Base-by-base conservation (phyloP, 2,888 invertebrate genomes). In the Machimus rusticus region DNA sequence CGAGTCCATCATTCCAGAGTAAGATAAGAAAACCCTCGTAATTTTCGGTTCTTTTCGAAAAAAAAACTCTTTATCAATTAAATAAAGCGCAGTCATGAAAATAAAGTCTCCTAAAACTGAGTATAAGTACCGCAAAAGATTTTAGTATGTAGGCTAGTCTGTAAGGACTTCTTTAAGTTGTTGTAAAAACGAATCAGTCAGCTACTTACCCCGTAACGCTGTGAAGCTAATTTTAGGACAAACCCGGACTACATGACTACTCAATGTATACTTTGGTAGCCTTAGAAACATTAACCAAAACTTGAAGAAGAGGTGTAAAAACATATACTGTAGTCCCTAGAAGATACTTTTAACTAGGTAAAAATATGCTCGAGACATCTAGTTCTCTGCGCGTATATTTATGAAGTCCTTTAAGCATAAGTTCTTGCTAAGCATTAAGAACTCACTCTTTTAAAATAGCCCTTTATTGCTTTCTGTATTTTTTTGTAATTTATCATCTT, bases 1-100 rank as follows among this genome's bases (percentile, higher is more conserved):
- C 86, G 89, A 89, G 66, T 89, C 88, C 78, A 86, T 87, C 89
- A 89, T 90, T 89, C 89, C 89, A 89, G 89, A 89, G 87, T 88
- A 88, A 66, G 57, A 84, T 82, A 57, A 78, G 23, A 78, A 6
- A 78, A n/a, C 19, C 23, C 28, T 46, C 39, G n/a, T 82, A 39
- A n/a, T 37, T 76, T 37, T 37, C 76, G 19, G 9, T 37, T 76
- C 39, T 37, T 76, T 34, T 34, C 19, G 23, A 82, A 74, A 16
- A 46, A n/a, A 39, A 43, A 37, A 31, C 37, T 23, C 34, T 74
- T 16, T 37, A 16, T 23, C 34, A 19, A 34, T 74, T 16, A 66
- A 84, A 57, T 74, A 85, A 74, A 74, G 46, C n/a, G 23, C 37
- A 85, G 74, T 85, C 74, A 85, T 43, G 46, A 43, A 66, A 74